Evolutionary conservation across 2,113 vertebrate species (phyloP).

Genomic region (Panthera leo): DNA sequence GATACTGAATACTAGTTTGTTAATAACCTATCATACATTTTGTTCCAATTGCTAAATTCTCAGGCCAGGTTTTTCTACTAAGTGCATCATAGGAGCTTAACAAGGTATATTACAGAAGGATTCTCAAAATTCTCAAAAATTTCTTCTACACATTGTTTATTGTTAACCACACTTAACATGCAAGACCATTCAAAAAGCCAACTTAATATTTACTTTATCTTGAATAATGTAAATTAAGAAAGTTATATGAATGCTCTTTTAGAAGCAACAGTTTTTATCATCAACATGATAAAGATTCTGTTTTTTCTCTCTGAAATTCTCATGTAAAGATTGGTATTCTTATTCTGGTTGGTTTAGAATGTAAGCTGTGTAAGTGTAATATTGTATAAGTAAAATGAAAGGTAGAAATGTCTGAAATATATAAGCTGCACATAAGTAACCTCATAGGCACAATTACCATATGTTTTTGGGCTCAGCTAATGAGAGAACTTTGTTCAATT

Average conservation of each 20-base stretch:
- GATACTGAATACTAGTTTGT: not conserved
- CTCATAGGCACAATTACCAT: slow-evolving; percentile 70
- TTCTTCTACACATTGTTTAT: not conserved
- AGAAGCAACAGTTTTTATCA: slow-evolving; percentile 29
- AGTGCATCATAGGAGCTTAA: not conserved
- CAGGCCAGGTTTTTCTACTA: not conserved
- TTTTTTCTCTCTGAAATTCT: slow-evolving; percentile 52
- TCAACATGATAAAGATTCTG: slow-evolving; percentile 2
- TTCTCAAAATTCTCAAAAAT: not conserved
- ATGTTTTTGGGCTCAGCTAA: slow-evolving; percentile 75
- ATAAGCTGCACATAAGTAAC: slow-evolving; percentile 45
- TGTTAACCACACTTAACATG: not conserved
- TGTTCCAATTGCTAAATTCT: not conserved
- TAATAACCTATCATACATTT: not conserved
- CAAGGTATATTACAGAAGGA: not conserved
- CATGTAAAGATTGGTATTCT: not conserved
- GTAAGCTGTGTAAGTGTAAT: slow-evolving; percentile 50
- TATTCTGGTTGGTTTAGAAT: slow-evolving; percentile 16
- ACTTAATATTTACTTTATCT: not conserved
- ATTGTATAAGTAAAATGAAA: slow-evolving; percentile 54
- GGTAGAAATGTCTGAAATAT: slow-evolving; percentile 50
- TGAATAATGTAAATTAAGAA: slow-evolving; percentile 43
- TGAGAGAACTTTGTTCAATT: slow-evolving; percentile 76
- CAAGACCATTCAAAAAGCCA: not conserved
- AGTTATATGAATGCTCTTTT: not conserved